These are phyloP conservation scores for Amphipoea lucens DNA, from an alignment of 2,888 invertebrate species.

Conservation along the genomic window DNA sequence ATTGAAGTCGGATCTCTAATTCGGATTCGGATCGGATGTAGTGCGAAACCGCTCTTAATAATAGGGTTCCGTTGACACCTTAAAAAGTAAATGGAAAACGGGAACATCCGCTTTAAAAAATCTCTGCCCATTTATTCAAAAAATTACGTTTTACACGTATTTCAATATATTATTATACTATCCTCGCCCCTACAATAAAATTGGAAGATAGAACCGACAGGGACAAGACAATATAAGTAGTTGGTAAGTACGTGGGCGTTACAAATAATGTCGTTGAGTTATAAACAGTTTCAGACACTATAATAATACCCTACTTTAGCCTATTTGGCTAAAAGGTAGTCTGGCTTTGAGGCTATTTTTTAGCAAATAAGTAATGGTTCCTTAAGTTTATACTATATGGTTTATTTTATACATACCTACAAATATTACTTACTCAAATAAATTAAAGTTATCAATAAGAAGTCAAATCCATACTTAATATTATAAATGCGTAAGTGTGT, in stretches of 20 bases:
- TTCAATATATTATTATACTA: slow-evolving; percentile 8
- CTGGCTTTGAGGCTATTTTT: slow-evolving; percentile 16
- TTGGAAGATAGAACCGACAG: slow-evolving; percentile 20
- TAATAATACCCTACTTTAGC: slow-evolving; percentile 44
- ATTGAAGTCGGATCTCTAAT: no score
- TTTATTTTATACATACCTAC: not conserved
- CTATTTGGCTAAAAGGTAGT: slow-evolving; percentile 30
- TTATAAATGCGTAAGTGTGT: no score
- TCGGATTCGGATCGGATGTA: no score
- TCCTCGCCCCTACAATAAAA: slow-evolving; percentile 35
- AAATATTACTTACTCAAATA: not conserved
- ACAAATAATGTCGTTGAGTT: slow-evolving; percentile 46
- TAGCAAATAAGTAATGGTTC: slow-evolving; percentile 4
- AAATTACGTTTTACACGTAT: not conserved
- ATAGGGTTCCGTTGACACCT: not conserved
- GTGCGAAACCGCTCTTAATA: no score
- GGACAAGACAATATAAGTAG: slow-evolving; percentile 31
- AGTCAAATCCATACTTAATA: no score
- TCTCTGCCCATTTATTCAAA: not conserved
- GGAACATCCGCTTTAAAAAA: not conserved
- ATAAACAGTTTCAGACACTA: slow-evolving; percentile 37
- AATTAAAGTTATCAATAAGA: not conserved
- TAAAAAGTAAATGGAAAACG: not conserved
- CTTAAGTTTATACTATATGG: not conserved
- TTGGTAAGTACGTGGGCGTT: slow-evolving; percentile 45